These are phyloP conservation scores for Tyto alba DNA, from an alignment of 2,113 vertebrate genomes.

Conservation along the genomic window DNA sequence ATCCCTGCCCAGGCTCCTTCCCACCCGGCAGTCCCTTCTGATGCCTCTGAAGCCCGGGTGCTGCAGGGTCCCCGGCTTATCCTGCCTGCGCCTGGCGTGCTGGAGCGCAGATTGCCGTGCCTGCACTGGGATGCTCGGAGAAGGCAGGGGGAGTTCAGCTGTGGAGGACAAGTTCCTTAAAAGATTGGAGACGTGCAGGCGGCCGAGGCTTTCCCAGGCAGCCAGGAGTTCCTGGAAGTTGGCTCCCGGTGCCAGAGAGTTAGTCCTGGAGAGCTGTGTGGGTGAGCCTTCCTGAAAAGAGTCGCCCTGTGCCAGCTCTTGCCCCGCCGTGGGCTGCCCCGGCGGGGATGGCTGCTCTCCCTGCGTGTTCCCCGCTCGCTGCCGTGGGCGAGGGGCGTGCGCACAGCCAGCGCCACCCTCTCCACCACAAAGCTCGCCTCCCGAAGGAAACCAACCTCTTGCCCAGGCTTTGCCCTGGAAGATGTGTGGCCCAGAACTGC, in stretches of 20 bases:
- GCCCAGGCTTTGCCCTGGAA: neutral
- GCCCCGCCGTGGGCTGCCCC: neutral
- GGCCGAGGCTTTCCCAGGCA: neutral
- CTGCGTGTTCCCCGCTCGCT: fast-evolving
- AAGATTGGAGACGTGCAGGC: neutral
- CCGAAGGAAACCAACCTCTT: neutral
- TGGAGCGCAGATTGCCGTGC: neutral
- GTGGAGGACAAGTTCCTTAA: neutral
- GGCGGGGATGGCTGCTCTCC: neutral
- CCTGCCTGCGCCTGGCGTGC: neutral
- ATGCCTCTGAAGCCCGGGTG: neutral
- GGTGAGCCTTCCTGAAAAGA: conserved; percentile 30
- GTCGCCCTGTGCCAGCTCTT: neutral
- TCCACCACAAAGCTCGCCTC: neutral
- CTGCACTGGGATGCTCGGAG: fast-evolving
- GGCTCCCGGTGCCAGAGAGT: neutral
- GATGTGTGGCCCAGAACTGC: neutral
- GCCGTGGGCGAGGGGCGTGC: neutral
- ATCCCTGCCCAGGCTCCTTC: neutral
- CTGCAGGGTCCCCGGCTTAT: fast-evolving
- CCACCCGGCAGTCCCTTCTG: too few species aligned
- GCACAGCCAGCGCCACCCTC: fast-evolving
- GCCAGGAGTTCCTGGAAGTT: conserved; percentile 51
- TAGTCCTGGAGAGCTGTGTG: neutral
- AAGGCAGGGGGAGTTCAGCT: neutral